These are phyloP conservation scores for Orgyia antiqua DNA, from an alignment of 2,888 invertebrate species.

Conservation along the genomic window DNA sequence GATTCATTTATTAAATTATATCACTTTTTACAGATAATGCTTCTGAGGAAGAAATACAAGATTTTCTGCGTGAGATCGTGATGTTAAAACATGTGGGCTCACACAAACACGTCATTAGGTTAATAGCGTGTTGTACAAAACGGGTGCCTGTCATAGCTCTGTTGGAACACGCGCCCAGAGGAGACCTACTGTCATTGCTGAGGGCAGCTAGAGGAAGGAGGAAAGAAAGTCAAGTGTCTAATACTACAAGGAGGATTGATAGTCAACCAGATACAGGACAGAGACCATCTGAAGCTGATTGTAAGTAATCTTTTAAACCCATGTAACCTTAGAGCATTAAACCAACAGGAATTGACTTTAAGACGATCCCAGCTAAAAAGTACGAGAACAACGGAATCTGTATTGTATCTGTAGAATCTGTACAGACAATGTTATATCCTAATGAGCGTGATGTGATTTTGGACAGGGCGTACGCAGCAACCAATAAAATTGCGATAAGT, in stretches of 20 bases:
- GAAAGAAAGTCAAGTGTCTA: constrained; percentile 44
- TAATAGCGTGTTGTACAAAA: constrained; percentile 86
- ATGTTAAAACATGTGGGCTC: constrained; percentile 87
- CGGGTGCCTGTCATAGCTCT: constrained; percentile 84
- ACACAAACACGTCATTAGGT: constrained; percentile 86
- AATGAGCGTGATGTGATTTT: no score
- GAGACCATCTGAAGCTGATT: constrained; percentile 77
- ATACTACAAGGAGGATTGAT: constrained; percentile 66
- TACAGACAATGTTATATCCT: no score
- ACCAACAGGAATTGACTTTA: not conserved
- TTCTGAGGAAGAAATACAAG: constrained; percentile 79
- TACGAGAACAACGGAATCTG: no score
- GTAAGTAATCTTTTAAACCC: constrained; percentile 68
- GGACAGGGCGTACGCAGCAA: no score
- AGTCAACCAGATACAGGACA: constrained; percentile 23
- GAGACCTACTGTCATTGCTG: constrained; percentile 83
- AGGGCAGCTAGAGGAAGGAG: constrained; percentile 64
- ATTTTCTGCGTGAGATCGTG: constrained; percentile 86
- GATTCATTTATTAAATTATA: no score
- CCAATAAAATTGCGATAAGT: no score
- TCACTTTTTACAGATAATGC: constrained; percentile 74
- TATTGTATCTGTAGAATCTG: no score
- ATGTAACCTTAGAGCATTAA: no score
- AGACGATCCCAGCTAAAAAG: no score
- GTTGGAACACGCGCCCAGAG: constrained; percentile 88